Evolutionary conservation across 1,140 invertebrate species (phyloP).

Genomic region (Apis dorsata): DNA sequence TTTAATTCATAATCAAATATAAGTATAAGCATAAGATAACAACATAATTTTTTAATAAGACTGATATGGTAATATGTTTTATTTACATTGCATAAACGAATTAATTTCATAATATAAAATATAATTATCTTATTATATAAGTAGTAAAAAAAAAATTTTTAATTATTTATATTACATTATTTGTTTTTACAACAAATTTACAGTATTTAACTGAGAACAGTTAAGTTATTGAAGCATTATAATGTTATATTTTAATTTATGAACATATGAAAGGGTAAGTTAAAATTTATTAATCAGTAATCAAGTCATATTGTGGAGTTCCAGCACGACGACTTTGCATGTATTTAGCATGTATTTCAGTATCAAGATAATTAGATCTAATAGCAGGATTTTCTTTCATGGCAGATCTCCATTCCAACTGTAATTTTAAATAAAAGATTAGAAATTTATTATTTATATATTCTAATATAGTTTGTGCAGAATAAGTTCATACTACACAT

Average conservation of each 20-base stretch:
- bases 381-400: slow-evolving; percentile 88
- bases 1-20: background rate
- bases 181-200: background rate
- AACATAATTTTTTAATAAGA: background rate
- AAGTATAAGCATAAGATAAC: background rate
- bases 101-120: background rate
- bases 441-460: slow-evolving; percentile 18
- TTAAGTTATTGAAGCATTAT: background rate
- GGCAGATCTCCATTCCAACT: slow-evolving; percentile 85
- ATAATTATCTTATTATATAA: background rate
- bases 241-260: background rate
- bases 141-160: background rate
- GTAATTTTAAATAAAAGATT: slow-evolving; percentile 62
- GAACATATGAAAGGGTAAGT: background rate
- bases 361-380: slow-evolving; percentile 83
- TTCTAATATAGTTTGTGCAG: background rate
- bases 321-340: slow-evolving; percentile 84
- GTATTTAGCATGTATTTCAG: slow-evolving; percentile 87
- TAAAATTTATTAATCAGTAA: slow-evolving; percentile 47
- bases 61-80: background rate
- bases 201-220: slow-evolving; percentile 6
- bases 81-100: background rate
- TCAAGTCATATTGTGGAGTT: slow-evolving; percentile 85
- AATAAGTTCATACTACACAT: background rate
- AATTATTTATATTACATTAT: slow-evolving; percentile 20